Evolutionary conservation across 2,797 vertebrate species (phyloP).

Genomic region (Glossophaga mutica): DNA sequence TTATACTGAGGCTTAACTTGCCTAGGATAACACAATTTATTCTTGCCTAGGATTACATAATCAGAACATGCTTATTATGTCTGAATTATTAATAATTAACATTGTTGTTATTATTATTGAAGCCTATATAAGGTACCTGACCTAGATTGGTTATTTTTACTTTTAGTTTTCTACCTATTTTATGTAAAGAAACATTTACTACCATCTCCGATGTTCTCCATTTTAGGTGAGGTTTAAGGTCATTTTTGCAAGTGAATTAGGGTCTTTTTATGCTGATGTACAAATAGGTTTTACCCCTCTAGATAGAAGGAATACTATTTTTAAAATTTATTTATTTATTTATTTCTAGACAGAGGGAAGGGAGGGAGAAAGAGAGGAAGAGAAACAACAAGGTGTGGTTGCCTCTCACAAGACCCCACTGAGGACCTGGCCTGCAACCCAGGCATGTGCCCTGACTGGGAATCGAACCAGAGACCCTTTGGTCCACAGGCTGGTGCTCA

Average conservation of each 20-base stretch:
- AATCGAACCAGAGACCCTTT: no score
- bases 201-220: background rate
- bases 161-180: background rate
- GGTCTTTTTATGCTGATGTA: background rate
- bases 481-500: no score
- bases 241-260: background rate
- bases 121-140: background rate
- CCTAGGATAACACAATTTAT: background rate
- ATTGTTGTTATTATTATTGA: background rate
- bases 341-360: background rate
- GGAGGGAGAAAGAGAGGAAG: no score
- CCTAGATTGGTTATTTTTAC: background rate
- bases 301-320: background rate
- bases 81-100: background rate
- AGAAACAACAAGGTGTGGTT: no score
- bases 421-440: no score
- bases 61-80: background rate
- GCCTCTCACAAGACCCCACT: no score
- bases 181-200: background rate
- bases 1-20: background rate
- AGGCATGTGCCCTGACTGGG: no score
- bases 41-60: background rate
- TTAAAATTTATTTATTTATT: background rate
- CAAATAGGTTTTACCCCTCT: background rate
- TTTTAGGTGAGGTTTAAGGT: background rate